Base-by-base conservation (phyloP, 2,797 vertebrate genomes). In the Fundulus diaphanus region DNA sequence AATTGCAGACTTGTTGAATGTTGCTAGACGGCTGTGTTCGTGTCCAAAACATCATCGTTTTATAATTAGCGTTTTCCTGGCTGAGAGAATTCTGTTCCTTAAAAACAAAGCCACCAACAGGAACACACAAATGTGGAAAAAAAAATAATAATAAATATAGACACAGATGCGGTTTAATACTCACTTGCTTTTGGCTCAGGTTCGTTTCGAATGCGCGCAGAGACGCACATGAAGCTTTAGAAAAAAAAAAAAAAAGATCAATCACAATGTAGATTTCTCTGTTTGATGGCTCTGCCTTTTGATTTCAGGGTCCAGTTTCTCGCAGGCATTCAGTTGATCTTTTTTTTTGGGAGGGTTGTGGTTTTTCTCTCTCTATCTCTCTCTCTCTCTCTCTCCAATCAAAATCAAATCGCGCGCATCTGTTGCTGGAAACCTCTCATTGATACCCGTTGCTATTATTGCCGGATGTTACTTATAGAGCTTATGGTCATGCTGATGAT, bases 1-100 rank as follows among this genome's bases (percentile, higher is more conserved):
- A 81, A n/a, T 66, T 54, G 70, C 78, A 82, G 85, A 95, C 95
- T 95, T 95, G 95, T 95, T 95, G 95, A 94, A 95, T 94, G 93
- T 54, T 72, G 70, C 75, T 77, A 72, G 82, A 69, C 81, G 78
- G 61, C 24, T 65, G 33, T 3, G 42, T 33, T 22, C 7, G n/a
- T 40, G n/a, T 56, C 54, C 54, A 56, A n/a, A n/a, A n/a, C n/a
- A 7, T 81, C 42, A 74, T 40, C 15, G 56, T 67, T 29, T 31
- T 9, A 2, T 52, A 22, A 63, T 63, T 24, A 22, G 3, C 11
- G 27, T n/a, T 42, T 40, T 52, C 69, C 80, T 44, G 57, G 59
- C 57, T 69, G 76, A 44, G 67, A 73, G 70, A 81, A 79, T 22
- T 48, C 73, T 46, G 56, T 42, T 42, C 12, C 22, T 61, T 11